phyloP scores from a whole-genome alignment of 2,113 vertebrate species.

The Steatornis caripensis region DNA sequence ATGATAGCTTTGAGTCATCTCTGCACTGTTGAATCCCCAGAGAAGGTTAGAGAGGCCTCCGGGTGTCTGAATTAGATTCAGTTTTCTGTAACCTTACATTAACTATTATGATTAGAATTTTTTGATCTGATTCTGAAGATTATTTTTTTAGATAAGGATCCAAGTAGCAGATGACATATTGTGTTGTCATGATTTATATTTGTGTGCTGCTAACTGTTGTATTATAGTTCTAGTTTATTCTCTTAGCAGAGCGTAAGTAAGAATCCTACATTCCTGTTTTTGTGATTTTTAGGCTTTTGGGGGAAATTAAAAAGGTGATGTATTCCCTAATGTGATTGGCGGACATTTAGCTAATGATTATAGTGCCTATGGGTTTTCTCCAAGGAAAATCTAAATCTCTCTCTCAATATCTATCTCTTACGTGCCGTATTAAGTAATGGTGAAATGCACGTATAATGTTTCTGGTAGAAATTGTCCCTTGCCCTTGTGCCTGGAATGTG shows the following conservation, averaged over 20 bases:
- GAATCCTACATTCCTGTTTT: neutral
- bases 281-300: neutral
- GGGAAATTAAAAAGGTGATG: neutral
- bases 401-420: neutral
- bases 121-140: neutral
- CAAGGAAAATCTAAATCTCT: neutral
- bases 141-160: neutral
- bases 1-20: neutral
- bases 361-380: neutral
- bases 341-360: slow-evolving; percentile 12
- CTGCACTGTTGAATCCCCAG: neutral
- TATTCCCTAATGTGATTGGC: neutral
- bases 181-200: neutral
- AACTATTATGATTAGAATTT: neutral
- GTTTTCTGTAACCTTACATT: neutral
- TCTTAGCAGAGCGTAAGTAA: neutral
- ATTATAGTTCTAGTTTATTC: neutral
- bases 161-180: neutral
- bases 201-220: neutral
- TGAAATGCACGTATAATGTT: neutral
- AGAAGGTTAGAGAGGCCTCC: neutral
- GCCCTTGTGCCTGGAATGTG: neutral
- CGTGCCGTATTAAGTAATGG: neutral
- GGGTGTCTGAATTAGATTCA: neutral
- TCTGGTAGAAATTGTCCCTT: slow-evolving; percentile 3